A percentile compares a stretch with the other conserved stretches of the same genome.
phyloP scores from a whole-genome alignment of 2,888 invertebrate species.

The Ophraella communa region DNA sequence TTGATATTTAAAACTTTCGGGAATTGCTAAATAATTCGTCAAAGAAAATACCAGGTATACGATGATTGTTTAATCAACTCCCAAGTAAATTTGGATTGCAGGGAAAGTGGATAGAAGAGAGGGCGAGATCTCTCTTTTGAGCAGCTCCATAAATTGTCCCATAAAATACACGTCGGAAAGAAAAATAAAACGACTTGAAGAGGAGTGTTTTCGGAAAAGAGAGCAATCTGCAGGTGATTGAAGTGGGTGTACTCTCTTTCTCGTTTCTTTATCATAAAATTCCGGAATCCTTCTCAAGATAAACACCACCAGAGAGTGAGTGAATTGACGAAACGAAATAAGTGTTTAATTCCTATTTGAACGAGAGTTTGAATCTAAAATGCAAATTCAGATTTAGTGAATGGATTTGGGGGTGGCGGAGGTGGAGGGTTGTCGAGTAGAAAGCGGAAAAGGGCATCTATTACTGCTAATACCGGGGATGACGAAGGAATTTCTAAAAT shows the following conservation, averaged over 20 bases:
- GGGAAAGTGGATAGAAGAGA: neutral
- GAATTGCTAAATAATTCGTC: neutral
- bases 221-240: conserved; percentile 52
- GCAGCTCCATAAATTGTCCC: conserved; percentile 14
- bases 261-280: conserved; percentile 46
- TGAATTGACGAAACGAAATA: conserved; percentile 56
- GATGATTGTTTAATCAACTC: neutral
- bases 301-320: conserved; percentile 51
- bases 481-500: neutral
- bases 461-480: conserved; percentile 8
- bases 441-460: conserved; percentile 34
- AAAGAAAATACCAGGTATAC: neutral
- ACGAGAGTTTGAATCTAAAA: conserved; percentile 57
- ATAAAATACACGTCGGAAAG: conserved; percentile 12
- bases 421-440: too few relatives aligned
- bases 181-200: conserved; percentile 17
- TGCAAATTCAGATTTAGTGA: conserved; percentile 59
- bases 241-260: conserved; percentile 40
- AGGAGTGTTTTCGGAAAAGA: conserved; percentile 17
- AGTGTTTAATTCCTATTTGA: conserved; percentile 58
- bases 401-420: conserved; percentile 34
- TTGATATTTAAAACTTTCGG: neutral
- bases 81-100: conserved; percentile 4
- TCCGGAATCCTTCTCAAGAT: conserved; percentile 49
- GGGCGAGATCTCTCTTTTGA: neutral